Evolutionary conservation across 2,113 vertebrate species (phyloP).

Genomic region (Axis porcinus): DNA sequence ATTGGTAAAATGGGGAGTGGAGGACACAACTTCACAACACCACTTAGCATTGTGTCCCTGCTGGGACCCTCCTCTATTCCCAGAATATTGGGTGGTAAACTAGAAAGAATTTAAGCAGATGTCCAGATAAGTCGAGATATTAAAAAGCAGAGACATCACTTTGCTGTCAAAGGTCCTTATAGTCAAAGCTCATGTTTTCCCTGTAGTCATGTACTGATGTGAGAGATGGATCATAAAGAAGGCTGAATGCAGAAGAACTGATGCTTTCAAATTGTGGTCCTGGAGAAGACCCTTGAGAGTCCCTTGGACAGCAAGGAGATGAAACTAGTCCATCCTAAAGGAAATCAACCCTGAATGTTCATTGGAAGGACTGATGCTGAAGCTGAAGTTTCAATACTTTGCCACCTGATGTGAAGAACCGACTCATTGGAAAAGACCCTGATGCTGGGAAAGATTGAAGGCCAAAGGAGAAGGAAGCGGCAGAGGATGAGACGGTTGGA

Average conservation of each 20-base stretch:
- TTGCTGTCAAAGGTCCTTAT: background rate
- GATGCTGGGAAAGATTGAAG: background rate
- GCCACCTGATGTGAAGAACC: background rate
- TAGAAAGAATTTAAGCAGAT: background rate
- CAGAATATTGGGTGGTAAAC: background rate
- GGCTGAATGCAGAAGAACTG: background rate
- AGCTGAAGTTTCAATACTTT: background rate
- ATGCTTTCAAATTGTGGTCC: background rate
- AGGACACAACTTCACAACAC: rapidly evolving
- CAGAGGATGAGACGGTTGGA: background rate
- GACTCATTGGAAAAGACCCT: background rate
- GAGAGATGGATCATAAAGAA: background rate
- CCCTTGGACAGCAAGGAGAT: background rate
- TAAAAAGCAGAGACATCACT: background rate
- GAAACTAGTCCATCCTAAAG: background rate
- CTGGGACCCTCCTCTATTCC: background rate
- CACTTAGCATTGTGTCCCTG: background rate
- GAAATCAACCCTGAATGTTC: background rate
- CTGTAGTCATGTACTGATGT: background rate
- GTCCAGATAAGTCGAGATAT: background rate
- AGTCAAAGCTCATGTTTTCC: background rate
- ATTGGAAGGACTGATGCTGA: background rate
- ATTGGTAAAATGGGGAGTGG: background rate
- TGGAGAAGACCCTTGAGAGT: background rate
- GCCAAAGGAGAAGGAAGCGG: background rate